Base-by-base conservation (phyloP, 1,140 invertebrate genomes). In the Drosophila triauraria region DNA sequence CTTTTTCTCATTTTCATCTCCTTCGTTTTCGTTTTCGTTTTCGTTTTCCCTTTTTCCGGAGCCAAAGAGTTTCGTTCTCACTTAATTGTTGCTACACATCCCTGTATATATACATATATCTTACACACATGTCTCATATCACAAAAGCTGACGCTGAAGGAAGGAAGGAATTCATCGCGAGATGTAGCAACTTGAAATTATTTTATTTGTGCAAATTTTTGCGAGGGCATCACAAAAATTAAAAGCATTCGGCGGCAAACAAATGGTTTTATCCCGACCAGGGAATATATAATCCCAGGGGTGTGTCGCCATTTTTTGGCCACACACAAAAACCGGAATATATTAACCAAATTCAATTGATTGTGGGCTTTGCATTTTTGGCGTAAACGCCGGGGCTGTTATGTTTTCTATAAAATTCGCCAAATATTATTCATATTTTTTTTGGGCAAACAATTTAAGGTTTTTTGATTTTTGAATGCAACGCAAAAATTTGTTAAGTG, bases 121-220 rank as follows among this genome's bases (percentile, higher is more conserved):
- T 8, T 8, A 20, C 12, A 47, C 10, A 27, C 23, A 57, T 60
- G 51, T n/a, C 58, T 69, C 48, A 61, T 70, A 83, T 69, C 53
- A 64, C 69, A 83, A 84, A 83, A 32, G 65, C 51, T 69, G 79
- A 43, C 62, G 63, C 32, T 10, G 32, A 10, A 35, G 32, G 32
- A n/a, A n/a, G n/a, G n/a, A 32, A 68, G 56, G 71, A 74, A 74
- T 74, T 81, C 69, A 72, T 72, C 53, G 69, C 38, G 23, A 78
- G 63, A 81, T 71, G 82, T 81, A 65, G 51, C 68, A 81, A 81
- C 82, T 85, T 78, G 68, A 85, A 84, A 78, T 64, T 75, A 63
- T 77, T 85, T 64, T 75, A 63, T 77, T 85, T 64, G 51, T 62
- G 57, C 68, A 43, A 76, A 67, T 65, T 81, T 68, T 30, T 58